These are phyloP conservation scores for Sycophila texana DNA, from an alignment of 2,888 invertebrate species.

Conservation along the genomic window DNA sequence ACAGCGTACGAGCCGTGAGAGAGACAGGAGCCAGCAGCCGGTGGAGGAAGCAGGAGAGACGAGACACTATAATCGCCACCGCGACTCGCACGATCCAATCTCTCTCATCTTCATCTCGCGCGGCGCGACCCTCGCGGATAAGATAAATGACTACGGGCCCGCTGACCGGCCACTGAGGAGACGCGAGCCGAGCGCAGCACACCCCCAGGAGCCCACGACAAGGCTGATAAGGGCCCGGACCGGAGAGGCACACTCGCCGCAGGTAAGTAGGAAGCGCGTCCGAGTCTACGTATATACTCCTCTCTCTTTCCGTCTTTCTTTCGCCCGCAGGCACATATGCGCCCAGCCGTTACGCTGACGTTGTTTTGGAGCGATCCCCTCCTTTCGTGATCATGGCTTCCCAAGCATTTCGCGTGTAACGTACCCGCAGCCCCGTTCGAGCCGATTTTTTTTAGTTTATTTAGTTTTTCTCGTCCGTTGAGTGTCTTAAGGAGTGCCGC, in stretches of 20 bases:
- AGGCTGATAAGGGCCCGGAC: no score
- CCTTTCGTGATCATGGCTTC: slow-evolving; percentile 28
- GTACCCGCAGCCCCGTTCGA: no score
- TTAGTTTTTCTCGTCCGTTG: neutral
- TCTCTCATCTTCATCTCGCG: no score
- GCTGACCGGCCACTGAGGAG: no score
- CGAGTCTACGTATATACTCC: neutral
- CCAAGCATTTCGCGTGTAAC: neutral
- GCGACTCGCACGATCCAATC: no score
- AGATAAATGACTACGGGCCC: no score
- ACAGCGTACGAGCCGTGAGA: neutral
- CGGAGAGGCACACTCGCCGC: neutral
- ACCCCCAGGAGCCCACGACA: no score
- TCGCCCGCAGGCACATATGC: neutral
- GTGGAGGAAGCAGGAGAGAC: no score
- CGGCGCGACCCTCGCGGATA: no score
- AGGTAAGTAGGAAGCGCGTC: neutral
- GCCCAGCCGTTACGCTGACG: slow-evolving; percentile 24
- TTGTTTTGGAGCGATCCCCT: slow-evolving; percentile 38
- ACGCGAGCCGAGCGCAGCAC: no score
- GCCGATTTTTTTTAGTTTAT: no score
- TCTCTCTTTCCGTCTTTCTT: neutral
- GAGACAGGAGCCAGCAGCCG: neutral
- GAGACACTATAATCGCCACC: no score
- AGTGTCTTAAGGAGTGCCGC: neutral